Percentiles rank a stretch among this genome's conserved stretches.
Evolutionary conservation across 2,797 vertebrate species (phyloP).

Genomic region (Sebastolobus alascanus): DNA sequence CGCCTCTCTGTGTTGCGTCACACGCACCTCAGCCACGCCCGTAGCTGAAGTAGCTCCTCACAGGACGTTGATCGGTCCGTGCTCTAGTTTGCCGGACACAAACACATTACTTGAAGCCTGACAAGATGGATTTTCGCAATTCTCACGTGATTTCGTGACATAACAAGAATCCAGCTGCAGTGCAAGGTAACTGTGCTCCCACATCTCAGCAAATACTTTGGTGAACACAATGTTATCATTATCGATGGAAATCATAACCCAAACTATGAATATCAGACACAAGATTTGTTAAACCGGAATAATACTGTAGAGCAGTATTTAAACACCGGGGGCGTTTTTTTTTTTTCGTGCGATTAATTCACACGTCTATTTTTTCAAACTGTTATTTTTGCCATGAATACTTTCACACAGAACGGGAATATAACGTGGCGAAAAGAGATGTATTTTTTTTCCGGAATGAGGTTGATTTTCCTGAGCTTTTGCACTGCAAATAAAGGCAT

Average conservation of each 20-base stretch:
- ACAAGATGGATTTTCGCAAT: no score
- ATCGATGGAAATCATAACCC: background rate
- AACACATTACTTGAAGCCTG: no score
- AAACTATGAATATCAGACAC: background rate
- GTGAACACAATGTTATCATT: background rate
- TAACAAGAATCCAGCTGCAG: no score
- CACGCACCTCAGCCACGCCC: no score
- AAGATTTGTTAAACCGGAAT: background rate
- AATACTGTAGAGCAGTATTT: background rate
- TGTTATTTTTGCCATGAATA: background rate
- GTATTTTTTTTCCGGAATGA: background rate
- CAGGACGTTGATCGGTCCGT: no score
- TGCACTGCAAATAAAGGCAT: no score
- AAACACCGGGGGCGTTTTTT: background rate
- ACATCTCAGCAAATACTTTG: background rate
- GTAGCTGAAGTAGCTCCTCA: no score
- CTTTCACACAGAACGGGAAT: background rate
- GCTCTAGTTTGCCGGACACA: no score
- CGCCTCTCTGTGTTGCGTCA: no score
- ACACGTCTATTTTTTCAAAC: background rate
- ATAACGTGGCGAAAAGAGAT: background rate
- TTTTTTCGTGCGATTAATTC: background rate
- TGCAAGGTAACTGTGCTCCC: background rate
- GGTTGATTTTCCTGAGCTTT: no score
- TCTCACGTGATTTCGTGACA: no score